Evolutionary conservation across 2,888 invertebrate species (phyloP), one percentile per base, ranked within the genome.

Genomic region (Hirtodrosophila alboralis): DNA sequence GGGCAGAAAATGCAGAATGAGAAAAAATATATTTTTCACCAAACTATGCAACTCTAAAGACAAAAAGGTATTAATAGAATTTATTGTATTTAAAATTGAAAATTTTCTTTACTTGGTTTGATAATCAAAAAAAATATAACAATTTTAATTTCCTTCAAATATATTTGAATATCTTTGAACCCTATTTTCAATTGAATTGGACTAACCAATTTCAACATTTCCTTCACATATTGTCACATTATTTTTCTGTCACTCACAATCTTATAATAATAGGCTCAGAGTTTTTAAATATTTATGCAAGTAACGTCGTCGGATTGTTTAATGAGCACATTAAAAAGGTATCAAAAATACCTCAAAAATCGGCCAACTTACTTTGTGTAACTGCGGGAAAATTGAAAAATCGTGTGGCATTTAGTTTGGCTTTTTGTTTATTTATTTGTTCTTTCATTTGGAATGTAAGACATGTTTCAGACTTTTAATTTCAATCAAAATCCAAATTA

Each of bases 401-500:
- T 49, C 30, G 48, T 41, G 30, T 56, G 45, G 31, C 16, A 31
- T 21, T 44, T 18, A 7, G 18, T 41, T 41, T 23, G 9, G 4
- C 9, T 21, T 26, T 12, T 34, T 5, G 7, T 30, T 59, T 54
- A 13, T 56, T 40, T 41, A 10, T 37, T 48, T 27, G 16, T 43
- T n/a, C 28, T 30, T 13, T 38, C 48, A 86, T 83, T 83, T 57
- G 33, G 40, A 43, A 86, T 86, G 83, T 86, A 61, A 61, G 64
- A 49, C 86, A 52, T 57, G 85, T 31, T 61, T 53, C 45, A 51
- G 70, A 78, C 61, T 83, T n/a, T 85, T 66, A 85, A 72, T 72
- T 75, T 67, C 72, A 84, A 86, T 84, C 79, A 81, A 84, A 86
- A 75, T 78, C 79, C 58, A 69, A 84, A 86, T 84, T 74, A 84